A percentile compares a stretch with the other conserved stretches of the same genome.
Evolutionary conservation across 1,140 invertebrate species (phyloP).

Genomic region (Antheraea pernyi): DNA sequence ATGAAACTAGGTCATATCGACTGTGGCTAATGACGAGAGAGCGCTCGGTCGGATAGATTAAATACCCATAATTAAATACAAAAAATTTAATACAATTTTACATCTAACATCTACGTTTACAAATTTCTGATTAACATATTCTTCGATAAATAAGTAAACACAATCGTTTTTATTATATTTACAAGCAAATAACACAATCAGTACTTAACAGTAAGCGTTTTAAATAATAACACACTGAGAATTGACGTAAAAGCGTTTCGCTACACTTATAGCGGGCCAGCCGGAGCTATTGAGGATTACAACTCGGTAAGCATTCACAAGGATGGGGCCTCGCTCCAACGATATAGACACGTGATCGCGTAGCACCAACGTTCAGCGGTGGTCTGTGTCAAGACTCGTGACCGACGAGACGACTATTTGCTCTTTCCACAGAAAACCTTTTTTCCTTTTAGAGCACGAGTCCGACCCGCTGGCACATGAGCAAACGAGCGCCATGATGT

Average conservation of each 20-base stretch:
- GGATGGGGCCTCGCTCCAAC: not conserved
- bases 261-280: constrained; percentile 70
- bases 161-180: constrained; percentile 69
- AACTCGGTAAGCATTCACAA: not conserved
- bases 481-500: constrained; percentile 74
- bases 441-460: constrained; percentile 75
- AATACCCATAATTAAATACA: constrained; percentile 76
- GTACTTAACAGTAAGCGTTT: constrained; percentile 74
- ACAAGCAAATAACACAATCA: constrained; percentile 75
- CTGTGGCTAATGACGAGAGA: constrained; percentile 73
- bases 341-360: constrained; percentile 21
- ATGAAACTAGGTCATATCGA: constrained; percentile 57
- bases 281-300: constrained; percentile 51
- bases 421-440: constrained; percentile 70
- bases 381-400: constrained; percentile 73
- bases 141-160: constrained; percentile 76
- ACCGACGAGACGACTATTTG: constrained; percentile 73
- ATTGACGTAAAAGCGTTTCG: constrained; percentile 75
- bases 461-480: constrained; percentile 61
- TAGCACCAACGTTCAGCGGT: constrained; percentile 60
- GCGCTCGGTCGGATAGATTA: constrained; percentile 69
- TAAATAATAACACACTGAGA: constrained; percentile 79
- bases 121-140: constrained; percentile 70
- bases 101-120: constrained; percentile 75
- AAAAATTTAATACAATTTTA: constrained; percentile 78